Evolutionary conservation across 2,113 vertebrate species (phyloP).

Genomic region (Bettongia penicillata): DNA sequence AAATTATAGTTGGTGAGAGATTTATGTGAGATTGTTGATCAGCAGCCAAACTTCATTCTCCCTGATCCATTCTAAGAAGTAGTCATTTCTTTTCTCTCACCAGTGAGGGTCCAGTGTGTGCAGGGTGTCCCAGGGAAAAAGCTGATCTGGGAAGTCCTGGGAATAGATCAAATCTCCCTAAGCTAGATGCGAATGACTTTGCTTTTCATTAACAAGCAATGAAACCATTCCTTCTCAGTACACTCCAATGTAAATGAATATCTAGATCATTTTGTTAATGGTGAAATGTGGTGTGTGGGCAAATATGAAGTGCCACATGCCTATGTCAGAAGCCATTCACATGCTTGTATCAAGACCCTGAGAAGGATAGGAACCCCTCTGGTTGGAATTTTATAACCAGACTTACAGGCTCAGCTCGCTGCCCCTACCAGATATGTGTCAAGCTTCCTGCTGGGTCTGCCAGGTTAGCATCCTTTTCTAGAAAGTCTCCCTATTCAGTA

Average conservation of each 20-base stretch:
- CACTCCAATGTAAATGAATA: too few species aligned
- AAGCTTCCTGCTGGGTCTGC: slow-evolving; percentile 7
- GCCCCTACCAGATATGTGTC: background rate
- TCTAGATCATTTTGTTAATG: background rate
- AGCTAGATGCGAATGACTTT: slow-evolving; percentile 45
- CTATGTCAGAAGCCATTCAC: background rate
- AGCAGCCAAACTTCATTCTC: slow-evolving; percentile 66
- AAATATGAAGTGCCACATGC: background rate
- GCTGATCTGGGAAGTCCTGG: background rate
- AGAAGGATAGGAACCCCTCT: slow-evolving; percentile 38
- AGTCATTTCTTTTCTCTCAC: slow-evolving; percentile 63
- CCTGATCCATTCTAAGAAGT: slow-evolving; percentile 34
- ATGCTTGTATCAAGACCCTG: background rate
- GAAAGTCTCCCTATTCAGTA: background rate
- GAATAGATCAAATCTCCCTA: slow-evolving; percentile 27
- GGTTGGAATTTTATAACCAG: background rate
- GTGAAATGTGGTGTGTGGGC: background rate
- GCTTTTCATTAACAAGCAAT: slow-evolving; percentile 51
- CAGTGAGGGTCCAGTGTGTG: slow-evolving; percentile 41
- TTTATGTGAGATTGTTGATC: slow-evolving; percentile 67
- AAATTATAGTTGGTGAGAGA: slow-evolving; percentile 75
- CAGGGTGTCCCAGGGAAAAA: slow-evolving; percentile 54
- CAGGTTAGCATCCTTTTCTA: slow-evolving; percentile 24
- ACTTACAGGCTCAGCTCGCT: background rate
- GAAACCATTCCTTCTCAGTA: slow-evolving; percentile 17